phyloP scores from a whole-genome alignment of 2,113 vertebrate genomes.

The Aspidoscelis tigris region DNA sequence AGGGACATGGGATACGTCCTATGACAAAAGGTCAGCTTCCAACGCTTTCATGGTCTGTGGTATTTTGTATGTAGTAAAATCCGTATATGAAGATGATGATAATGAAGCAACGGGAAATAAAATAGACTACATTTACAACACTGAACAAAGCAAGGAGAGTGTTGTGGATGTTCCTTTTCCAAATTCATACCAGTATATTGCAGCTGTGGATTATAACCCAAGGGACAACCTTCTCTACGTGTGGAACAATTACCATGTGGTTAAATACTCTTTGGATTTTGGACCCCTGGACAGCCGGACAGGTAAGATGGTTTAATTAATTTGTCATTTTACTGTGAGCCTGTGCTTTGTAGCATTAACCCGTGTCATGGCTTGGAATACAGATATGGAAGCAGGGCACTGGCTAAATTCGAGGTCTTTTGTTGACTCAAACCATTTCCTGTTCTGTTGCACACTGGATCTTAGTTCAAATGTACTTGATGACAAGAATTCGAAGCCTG shows the following conservation, averaged over 20 bases:
- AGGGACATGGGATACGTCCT: slow-evolving; percentile 97
- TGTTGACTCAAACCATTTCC: too few relatives aligned
- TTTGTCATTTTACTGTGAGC: neutral
- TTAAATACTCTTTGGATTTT: slow-evolving; percentile 97
- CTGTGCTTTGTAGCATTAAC: neutral
- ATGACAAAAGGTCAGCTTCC: slow-evolving; percentile 97
- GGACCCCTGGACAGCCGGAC: slow-evolving; percentile 90
- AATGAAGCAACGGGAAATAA: slow-evolving; percentile 98
- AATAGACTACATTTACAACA: slow-evolving; percentile 99
- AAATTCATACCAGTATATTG: slow-evolving; percentile 98
- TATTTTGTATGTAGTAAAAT: slow-evolving; percentile 95
- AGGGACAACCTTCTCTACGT: slow-evolving; percentile 97
- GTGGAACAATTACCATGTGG: slow-evolving; percentile 99
- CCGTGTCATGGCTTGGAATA: too few relatives aligned
- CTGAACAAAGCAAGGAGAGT: slow-evolving; percentile 94
- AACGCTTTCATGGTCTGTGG: slow-evolving; percentile 99
- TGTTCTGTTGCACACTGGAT: too few relatives aligned
- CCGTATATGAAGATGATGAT: slow-evolving; percentile 97
- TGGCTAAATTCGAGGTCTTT: too few relatives aligned
- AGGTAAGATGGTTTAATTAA: slow-evolving; percentile 76
- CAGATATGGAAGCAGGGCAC: too few relatives aligned
- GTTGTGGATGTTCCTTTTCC: slow-evolving; percentile 95
- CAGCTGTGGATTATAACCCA: slow-evolving; percentile 99
- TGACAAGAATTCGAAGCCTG: too few relatives aligned
- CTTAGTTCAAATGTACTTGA: too few relatives aligned